Percentiles rank a stretch among this genome's conserved stretches.
Conservation (phyloP, 2,888 invertebrate species). For the Stenoptilia bipunctidactyla region DNA sequence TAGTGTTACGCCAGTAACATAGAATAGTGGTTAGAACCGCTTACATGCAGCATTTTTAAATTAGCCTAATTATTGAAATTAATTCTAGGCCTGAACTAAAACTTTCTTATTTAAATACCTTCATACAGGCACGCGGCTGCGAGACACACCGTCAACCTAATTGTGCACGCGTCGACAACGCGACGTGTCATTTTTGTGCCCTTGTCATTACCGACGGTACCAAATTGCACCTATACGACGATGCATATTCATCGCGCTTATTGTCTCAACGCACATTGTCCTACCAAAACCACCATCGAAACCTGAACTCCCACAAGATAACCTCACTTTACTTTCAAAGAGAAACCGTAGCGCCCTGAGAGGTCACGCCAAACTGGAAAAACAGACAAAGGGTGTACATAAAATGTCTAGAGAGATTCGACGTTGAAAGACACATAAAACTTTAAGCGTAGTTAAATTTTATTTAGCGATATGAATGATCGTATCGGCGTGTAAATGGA, state of each 20-base stretch:
- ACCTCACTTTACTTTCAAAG: not conserved
- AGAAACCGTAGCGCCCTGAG: constrained; percentile 6
- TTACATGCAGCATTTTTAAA: too few relatives aligned
- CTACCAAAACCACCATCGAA: constrained; percentile 30
- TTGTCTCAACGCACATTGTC: constrained; percentile 56
- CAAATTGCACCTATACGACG: constrained; percentile 57
- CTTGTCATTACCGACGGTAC: constrained; percentile 60
- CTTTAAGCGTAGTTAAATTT: constrained; percentile 14
- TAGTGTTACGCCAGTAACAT: too few relatives aligned
- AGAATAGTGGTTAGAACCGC: too few relatives aligned
- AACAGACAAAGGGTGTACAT: constrained; percentile 42
- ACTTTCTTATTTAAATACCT: too few relatives aligned
- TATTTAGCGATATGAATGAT: not conserved
- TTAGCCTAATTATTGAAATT: too few relatives aligned
- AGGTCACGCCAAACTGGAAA: constrained; percentile 22
- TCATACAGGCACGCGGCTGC: too few relatives aligned
- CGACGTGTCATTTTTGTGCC: constrained; percentile 57
- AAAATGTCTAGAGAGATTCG: constrained; percentile 44
- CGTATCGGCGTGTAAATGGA: too few relatives aligned
- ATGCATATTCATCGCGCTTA: constrained; percentile 58
- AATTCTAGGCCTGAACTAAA: too few relatives aligned
- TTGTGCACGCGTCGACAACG: constrained; percentile 6
- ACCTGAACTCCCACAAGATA: constrained; percentile 18
- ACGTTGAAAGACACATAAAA: constrained; percentile 20
- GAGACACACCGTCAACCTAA: too few relatives aligned